A percentile compares a stretch with the other conserved stretches of the same genome.
Conservation (phyloP, 2,797 vertebrate species). For the Falco cherrug region DNA sequence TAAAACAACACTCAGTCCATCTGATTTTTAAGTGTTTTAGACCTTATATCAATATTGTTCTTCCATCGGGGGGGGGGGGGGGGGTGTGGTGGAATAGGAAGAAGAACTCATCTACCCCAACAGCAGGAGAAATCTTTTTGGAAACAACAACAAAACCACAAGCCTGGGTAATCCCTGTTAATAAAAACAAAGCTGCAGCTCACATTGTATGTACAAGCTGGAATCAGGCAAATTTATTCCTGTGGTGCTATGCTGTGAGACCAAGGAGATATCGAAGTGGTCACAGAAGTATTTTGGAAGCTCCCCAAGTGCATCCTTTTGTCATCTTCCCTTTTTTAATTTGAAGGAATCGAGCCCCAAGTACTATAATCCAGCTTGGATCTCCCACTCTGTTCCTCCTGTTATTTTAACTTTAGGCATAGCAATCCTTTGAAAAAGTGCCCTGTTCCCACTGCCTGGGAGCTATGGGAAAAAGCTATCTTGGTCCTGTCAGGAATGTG, state of each 20-base stretch:
- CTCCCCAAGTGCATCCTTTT: conserved; percentile 28
- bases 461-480: conserved; percentile 74
- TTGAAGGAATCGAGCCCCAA: background rate
- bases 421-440: conserved; percentile 58
- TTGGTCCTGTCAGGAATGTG: conserved; percentile 71
- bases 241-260: background rate
- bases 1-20: conserved; percentile 16
- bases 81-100: background rate
- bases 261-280: background rate
- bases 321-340: conserved; percentile 16
- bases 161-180: conserved; percentile 48
- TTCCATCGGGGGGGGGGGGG: background rate
- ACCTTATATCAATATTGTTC: conserved; percentile 62
- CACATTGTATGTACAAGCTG: background rate
- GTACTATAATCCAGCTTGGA: background rate
- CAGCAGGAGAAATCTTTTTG: background rate
- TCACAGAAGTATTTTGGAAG: conserved; percentile 16
- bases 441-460: conserved; percentile 66
- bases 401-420: conserved; percentile 69
- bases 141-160: conserved; percentile 47
- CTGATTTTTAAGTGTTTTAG: conserved; percentile 48
- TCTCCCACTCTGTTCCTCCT: background rate
- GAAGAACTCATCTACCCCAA: background rate
- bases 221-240: background rate
- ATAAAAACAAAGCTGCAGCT: conserved; percentile 5